phyloP scores from a whole-genome alignment of 35 echinoderm and acorn worm species.

The Holothuria glaberrima region DNA sequence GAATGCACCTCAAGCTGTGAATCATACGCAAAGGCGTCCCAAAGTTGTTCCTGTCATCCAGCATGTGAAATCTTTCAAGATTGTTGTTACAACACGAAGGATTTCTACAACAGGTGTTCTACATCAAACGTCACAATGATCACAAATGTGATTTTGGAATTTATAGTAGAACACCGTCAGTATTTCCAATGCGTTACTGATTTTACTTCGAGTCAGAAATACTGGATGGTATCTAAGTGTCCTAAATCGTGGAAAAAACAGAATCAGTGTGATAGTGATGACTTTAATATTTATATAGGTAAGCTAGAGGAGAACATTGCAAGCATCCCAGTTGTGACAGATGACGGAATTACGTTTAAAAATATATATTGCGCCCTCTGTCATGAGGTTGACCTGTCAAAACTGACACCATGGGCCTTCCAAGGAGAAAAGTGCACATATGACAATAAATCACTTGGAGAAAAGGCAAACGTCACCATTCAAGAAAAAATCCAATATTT shows the following conservation, averaged over 20 bases:
- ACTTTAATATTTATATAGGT: neutral
- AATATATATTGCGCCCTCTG: conserved; percentile 60
- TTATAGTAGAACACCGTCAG: neutral
- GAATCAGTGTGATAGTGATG: neutral
- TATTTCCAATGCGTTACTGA: conserved; percentile 37
- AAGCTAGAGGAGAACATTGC: too few relatives aligned
- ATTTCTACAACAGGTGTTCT: neutral
- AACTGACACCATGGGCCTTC: conserved; percentile 50
- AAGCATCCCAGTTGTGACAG: too few relatives aligned
- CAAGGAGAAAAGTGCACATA: neutral
- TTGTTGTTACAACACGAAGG: conserved; percentile 19
- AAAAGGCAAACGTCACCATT: neutral
- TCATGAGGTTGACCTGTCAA: conserved; percentile 32
- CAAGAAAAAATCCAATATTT: neutral
- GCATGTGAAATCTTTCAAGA: conserved; percentile 42
- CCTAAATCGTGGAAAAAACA: conserved; percentile 2
- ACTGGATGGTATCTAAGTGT: conserved; percentile 43
- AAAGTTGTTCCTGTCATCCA: conserved; percentile 26
- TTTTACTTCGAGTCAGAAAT: neutral
- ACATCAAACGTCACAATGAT: neutral
- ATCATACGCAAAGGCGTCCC: neutral
- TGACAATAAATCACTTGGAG: neutral
- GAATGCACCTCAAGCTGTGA: conserved; percentile 5
- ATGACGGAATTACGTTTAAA: too few relatives aligned
- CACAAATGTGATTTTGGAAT: neutral